Evolutionary conservation across 2,113 vertebrate genomes (phyloP).

Genomic region (Planiliza haematocheilus): DNA sequence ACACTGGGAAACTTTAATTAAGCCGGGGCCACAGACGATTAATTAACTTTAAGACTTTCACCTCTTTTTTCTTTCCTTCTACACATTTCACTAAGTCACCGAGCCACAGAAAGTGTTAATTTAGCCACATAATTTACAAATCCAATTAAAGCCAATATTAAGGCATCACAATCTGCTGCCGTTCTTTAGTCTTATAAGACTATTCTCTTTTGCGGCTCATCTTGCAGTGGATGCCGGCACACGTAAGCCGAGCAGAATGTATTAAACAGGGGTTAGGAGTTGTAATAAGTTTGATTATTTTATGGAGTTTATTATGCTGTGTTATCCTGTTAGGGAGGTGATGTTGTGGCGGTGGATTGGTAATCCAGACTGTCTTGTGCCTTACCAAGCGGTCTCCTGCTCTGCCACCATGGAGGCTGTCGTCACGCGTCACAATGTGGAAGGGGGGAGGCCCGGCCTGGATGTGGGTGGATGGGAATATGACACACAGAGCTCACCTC

Average conservation of each 20-base stretch:
- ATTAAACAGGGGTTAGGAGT: constrained; percentile 75
- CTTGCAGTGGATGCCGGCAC: constrained; percentile 37
- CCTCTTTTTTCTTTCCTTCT: constrained; percentile 54
- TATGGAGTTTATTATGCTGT: constrained; percentile 74
- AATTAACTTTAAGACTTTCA: constrained; percentile 77
- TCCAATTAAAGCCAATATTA: constrained; percentile 80
- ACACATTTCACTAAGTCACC: constrained; percentile 59
- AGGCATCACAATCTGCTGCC: constrained; percentile 70
- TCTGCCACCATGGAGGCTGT: background rate
- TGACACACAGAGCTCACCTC: background rate
- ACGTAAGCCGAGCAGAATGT: constrained; percentile 64
- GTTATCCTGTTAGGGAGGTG: constrained; percentile 79
- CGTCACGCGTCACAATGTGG: background rate
- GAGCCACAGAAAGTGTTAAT: constrained; percentile 62
- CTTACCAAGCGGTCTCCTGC: constrained; percentile 24
- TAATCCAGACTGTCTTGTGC: constrained; percentile 58
- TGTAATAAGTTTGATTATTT: constrained; percentile 80
- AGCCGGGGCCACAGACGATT: constrained; percentile 66
- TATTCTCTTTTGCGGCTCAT: constrained; percentile 67
- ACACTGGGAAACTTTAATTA: constrained; percentile 79
- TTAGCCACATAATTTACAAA: constrained; percentile 76
- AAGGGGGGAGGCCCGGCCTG: constrained; percentile 7
- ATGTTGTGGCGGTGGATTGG: constrained; percentile 48
- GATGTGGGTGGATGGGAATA: constrained; percentile 1
- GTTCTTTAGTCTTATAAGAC: constrained; percentile 65